A percentile compares a stretch with the other conserved stretches of the same genome.
These are phyloP conservation scores for Archaeoteleia sp. DNA, from an alignment of 2,888 invertebrate species.

Conservation along the genomic window DNA sequence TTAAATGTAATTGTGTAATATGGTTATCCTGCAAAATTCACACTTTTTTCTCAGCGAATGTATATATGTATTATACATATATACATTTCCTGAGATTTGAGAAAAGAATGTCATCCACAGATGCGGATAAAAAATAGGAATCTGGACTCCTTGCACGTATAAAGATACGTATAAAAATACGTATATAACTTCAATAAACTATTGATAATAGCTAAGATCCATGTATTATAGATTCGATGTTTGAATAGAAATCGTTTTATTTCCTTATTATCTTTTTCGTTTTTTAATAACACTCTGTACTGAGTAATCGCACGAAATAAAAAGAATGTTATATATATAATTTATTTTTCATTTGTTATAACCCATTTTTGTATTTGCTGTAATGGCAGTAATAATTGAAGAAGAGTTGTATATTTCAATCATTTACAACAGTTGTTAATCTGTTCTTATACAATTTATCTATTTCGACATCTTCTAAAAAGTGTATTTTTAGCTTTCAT, in stretches of 20 bases:
- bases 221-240: conserved; percentile 57
- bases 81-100: conserved; percentile 13
- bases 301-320: conserved; percentile 57
- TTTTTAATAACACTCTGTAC: conserved; percentile 47
- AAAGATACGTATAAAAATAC: conserved; percentile 14
- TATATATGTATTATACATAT: no score
- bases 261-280: conserved; percentile 41
- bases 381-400: no score
- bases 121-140: not conserved
- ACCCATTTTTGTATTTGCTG: no score
- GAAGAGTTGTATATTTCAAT: no score
- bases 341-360: not conserved
- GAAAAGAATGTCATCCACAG: no score
- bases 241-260: conserved; percentile 55
- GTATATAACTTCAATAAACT: conserved; percentile 36
- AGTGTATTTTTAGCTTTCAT: not conserved
- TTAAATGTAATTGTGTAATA: no score
- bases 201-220: conserved; percentile 30
- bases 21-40: no score
- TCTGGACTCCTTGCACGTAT: conserved; percentile 14
- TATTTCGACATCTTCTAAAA: not conserved
- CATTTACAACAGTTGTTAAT: no score
- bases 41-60: no score
- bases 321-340: conserved; percentile 55
- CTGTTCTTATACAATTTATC: no score